These are phyloP conservation scores for Crocodylus rhombifer DNA, from an alignment of 2,797 vertebrate species.

Conservation along the genomic window DNA sequence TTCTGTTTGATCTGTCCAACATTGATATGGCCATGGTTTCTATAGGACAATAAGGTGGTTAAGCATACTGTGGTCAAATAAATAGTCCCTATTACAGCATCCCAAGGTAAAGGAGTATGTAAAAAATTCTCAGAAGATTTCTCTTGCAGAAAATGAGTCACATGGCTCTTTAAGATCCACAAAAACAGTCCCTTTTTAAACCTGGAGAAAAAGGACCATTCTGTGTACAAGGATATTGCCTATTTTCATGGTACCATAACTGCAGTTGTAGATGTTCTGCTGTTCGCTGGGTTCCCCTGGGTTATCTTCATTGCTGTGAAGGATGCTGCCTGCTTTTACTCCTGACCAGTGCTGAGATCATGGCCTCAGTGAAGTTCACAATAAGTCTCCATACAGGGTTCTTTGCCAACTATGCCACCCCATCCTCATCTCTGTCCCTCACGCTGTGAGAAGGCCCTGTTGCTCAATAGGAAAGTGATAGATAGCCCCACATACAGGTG, in stretches of 20 bases:
- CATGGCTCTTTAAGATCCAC: constrained; percentile 49
- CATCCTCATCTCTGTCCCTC: not conserved
- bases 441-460: not conserved
- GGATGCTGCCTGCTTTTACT: not conserved
- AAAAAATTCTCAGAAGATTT: constrained; percentile 34
- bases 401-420: not conserved
- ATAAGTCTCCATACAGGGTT: not conserved
- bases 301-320: not conserved
- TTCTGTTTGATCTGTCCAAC: not conserved
- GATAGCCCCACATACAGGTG: not conserved
- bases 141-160: constrained; percentile 42
- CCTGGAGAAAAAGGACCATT: not conserved
- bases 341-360: not conserved
- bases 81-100: not conserved
- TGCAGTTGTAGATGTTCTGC: not conserved
- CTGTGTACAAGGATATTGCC: not conserved
- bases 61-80: no score
- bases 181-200: constrained; percentile 35
- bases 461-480: not conserved
- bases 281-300: not conserved
- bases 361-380: not conserved
- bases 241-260: not conserved
- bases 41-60: not conserved
- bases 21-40: not conserved
- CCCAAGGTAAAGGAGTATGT: constrained; percentile 30